phyloP scores from a whole-genome alignment of 2,113 vertebrate species.

The Sinosuthora webbiana region DNA sequence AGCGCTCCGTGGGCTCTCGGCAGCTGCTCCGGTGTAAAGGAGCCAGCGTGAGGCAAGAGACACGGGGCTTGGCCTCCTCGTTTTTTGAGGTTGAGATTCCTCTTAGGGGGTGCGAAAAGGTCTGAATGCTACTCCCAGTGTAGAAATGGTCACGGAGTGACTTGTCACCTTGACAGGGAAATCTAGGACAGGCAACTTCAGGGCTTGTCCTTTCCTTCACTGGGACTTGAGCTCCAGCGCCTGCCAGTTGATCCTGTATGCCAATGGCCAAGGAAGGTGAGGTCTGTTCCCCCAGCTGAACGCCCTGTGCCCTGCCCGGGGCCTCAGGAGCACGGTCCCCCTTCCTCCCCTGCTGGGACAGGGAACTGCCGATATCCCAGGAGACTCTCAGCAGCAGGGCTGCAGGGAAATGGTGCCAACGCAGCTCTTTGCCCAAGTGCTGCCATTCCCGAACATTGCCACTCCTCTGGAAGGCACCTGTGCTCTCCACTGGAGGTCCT shows the following conservation, averaged over 20 bases:
- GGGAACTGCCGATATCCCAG: background rate
- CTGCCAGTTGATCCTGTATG: accelerated
- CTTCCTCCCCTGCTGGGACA: background rate
- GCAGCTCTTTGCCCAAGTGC: background rate
- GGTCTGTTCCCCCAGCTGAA: background rate
- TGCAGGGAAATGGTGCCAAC: background rate
- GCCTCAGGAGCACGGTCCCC: accelerated
- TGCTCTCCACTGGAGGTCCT: background rate
- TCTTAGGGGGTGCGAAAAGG: no score
- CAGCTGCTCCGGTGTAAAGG: accelerated
- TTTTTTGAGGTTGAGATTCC: background rate
- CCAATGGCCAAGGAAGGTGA: background rate
- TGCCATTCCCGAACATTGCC: background rate
- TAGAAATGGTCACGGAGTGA: background rate
- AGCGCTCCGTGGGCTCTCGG: background rate
- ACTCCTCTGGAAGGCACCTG: background rate
- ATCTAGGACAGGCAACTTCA: background rate
- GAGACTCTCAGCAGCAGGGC: background rate
- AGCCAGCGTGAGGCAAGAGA: background rate
- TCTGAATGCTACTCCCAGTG: background rate
- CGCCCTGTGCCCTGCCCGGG: background rate
- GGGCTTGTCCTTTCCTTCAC: background rate
- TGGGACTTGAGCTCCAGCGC: background rate
- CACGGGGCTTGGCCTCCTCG: accelerated
- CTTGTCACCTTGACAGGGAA: background rate